Evolutionary conservation across 2,113 vertebrate species (phyloP).

Genomic region (Globicephala melas): DNA sequence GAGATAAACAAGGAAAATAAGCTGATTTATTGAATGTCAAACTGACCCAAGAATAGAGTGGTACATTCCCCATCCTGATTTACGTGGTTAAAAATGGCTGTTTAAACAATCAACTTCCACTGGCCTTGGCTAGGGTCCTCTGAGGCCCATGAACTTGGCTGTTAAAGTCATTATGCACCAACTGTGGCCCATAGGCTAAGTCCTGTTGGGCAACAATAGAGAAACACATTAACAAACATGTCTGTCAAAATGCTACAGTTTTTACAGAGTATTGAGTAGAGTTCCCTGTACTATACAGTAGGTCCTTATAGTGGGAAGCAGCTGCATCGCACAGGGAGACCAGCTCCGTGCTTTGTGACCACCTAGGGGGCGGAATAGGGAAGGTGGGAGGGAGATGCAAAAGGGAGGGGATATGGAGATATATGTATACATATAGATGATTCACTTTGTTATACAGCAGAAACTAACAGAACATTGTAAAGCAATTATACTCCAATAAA

Average conservation of each 20-base stretch:
- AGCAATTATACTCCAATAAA: too few species aligned
- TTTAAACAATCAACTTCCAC: conserved; percentile 11
- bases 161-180: conserved; percentile 22
- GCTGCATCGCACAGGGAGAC: too few species aligned
- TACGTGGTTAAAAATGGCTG: not conserved
- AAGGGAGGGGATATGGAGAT: too few species aligned
- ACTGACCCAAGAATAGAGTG: not conserved
- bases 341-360: too few species aligned
- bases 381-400: too few species aligned
- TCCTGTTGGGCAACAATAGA: not conserved
- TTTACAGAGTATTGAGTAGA: not conserved
- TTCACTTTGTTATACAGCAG: too few species aligned
- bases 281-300: not conserved
- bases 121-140: not conserved
- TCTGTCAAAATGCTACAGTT: not conserved
- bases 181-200: not conserved
- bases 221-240: not conserved
- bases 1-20: not conserved
- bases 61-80: not conserved
- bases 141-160: not conserved
- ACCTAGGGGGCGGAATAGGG: too few species aligned
- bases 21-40: conserved; percentile 4
- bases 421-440: too few species aligned
- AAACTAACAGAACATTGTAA: too few species aligned
- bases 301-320: not conserved